Conservation (phyloP, 2,797 vertebrate species). For the Anguilla anguilla region DNA sequence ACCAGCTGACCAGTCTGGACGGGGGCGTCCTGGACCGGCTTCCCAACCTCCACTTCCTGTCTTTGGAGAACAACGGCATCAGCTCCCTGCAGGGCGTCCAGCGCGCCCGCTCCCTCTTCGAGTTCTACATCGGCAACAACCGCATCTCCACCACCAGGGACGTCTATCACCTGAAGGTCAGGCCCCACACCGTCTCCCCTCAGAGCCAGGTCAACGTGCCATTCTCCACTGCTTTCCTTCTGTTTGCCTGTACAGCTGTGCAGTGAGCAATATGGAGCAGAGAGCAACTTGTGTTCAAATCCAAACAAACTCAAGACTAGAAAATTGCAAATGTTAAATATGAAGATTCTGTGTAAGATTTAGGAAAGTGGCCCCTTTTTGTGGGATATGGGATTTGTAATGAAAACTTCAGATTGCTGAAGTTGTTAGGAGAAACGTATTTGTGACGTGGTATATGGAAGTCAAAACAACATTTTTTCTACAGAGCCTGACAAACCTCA, state of each 20-base stretch:
- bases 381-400: background rate
- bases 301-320: background rate
- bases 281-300: no score
- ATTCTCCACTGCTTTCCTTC: background rate
- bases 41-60: conserved; percentile 79
- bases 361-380: background rate
- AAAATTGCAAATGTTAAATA: background rate
- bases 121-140: conserved; percentile 84
- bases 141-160: conserved; percentile 77
- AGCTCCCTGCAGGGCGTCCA: conserved; percentile 76
- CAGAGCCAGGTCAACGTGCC: background rate
- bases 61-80: conserved; percentile 82
- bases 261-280: background rate
- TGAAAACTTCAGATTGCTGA: background rate
- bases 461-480: conserved; percentile 20
- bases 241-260: background rate
- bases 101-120: conserved; percentile 72
- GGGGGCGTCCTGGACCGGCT: conserved; percentile 72
- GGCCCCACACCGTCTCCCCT: background rate
- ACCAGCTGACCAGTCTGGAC: conserved; percentile 75
- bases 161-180: conserved; percentile 83
- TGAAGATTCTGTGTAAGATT: background rate
- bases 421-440: background rate
- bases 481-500: conserved; percentile 77
- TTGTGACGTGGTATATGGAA: background rate